Base-by-base conservation (phyloP, 1,140 invertebrate genomes). In the Sesamia nonagrioides region DNA sequence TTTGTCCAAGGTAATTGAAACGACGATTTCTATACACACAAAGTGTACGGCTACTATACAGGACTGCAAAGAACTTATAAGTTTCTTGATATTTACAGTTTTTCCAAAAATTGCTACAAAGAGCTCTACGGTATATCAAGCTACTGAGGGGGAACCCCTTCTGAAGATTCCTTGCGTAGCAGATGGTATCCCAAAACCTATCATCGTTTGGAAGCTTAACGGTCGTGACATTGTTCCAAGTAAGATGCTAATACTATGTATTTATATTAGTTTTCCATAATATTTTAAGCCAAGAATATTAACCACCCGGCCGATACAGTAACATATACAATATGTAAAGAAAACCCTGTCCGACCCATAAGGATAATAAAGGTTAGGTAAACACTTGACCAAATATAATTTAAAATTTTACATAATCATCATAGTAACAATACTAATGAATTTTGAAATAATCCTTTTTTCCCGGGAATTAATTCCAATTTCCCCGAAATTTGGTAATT, bases 1-100 rank as follows among this genome's bases (percentile, higher is more conserved):
- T 45, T 74, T 13, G 60, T 79, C 54, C 56, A 79, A 79, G 78
- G 78, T 79, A 66, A 79, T n/a, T 4, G 33, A 9, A 45, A n/a
- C 1, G 50, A 6, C 9, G 11, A 9, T 35, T 35, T 6, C 27
- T 4, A 7, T 4, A 27, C 13, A 7, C 11, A 27, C 21, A 63
- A 7, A 4, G 11, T 37, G 8, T 9, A 8, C 33, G 7, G 3
- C 6, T 11, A 37, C 6, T 61, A 37, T 27, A 1, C 27, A 27
- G 11, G 4, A 56, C 50, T 21, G 13, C 40, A 45, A 48, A 48
- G 9, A 21, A 21, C 13, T 52, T 15, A 7, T 21, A 4, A 27
- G 6, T 33, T 50, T 48, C 21, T 50, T 33, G 9, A 27, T 54
- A 17, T 56, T 52, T 35, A 50, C 56, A 75, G 73, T 50, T 18